Base-by-base conservation (phyloP, 1,140 invertebrate genomes). In the Drosophila teissieri region DNA sequence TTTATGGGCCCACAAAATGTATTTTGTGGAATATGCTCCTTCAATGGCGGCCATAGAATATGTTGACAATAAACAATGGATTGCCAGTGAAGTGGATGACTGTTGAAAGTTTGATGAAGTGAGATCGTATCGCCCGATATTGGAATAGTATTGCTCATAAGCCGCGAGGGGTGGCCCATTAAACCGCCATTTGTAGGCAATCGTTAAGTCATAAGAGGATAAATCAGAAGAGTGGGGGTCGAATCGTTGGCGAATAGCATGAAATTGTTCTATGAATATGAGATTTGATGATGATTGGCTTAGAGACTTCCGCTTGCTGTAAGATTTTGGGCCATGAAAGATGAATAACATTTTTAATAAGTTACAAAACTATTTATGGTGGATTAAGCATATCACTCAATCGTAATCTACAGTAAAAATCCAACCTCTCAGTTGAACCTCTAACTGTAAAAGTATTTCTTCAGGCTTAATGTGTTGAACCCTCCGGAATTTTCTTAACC, bases 31-130 rank as follows among this genome's bases (percentile, higher is more conserved):
- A 62, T 73, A 64, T 67, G 58, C 39, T 72, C 34, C 22, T 27
- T 61, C 27, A 54, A 22, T 40, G 48, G 54, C 49, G 34, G 42
- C 22, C n/a, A n/a, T n/a, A n/a, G 48, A 79, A 80, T 82, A 68
- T 68, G 62, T 57, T 61, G 74, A 78, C 82, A 85, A 85, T 86
- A 82, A 86, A 78, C 78, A 68, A 86, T 53, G 46, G 58, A 84
- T 81, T 31, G 70, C 46, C 42, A 67, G 44, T 54, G 48, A 67
- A 74, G 72, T 58, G 62, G 63, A 65, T 67, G 70, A 70, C 74
- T 69, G 75, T 88, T 88, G 82, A 88, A 88, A 86, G 75, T 80
- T 88, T 82, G 75, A 86, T 86, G 76, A 83, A 77, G 83, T 83
- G 72, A 88, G 82, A 86, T 85, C 60, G 80, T 82, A 58, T 56